Evolutionary conservation across 2,797 vertebrate species (phyloP).

Genomic region (Clarias pachynema): DNA sequence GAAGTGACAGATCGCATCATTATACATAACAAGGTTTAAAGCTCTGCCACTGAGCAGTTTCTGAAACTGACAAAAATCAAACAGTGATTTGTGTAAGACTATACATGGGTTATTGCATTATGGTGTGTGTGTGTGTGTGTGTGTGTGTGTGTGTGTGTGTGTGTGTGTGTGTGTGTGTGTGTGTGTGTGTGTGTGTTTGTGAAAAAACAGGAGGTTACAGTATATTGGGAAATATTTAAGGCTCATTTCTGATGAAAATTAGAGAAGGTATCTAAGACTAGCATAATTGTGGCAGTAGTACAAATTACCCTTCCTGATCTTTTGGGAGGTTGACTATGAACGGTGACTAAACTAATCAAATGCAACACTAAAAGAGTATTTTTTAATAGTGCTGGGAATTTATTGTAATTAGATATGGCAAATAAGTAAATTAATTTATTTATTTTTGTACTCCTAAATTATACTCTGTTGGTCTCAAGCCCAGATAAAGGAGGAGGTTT

Average conservation of each 20-base stretch:
- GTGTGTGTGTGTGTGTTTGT: no score
- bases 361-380: neutral
- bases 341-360: neutral
- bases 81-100: conserved; percentile 19
- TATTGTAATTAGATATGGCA: neutral
- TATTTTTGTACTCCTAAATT: no score
- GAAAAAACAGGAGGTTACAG: no score
- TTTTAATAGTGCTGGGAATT: neutral
- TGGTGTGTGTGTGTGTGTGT: no score
- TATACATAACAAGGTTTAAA: conserved; percentile 7
- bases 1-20: neutral
- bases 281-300: neutral
- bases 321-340: neutral
- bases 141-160: no score
- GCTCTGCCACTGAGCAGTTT: neutral
- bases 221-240: no score
- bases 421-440: neutral
- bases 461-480: no score
- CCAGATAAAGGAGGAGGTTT: no score
- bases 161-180: no score
- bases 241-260: no score
- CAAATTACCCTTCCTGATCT: neutral
- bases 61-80: conserved; percentile 17
- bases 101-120: conserved; percentile 34
- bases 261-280: neutral